Evolutionary conservation across 2,888 invertebrate genomes (phyloP), one percentile per base, ranked within the genome.

Genomic region (Podabrus alpinus): DNA sequence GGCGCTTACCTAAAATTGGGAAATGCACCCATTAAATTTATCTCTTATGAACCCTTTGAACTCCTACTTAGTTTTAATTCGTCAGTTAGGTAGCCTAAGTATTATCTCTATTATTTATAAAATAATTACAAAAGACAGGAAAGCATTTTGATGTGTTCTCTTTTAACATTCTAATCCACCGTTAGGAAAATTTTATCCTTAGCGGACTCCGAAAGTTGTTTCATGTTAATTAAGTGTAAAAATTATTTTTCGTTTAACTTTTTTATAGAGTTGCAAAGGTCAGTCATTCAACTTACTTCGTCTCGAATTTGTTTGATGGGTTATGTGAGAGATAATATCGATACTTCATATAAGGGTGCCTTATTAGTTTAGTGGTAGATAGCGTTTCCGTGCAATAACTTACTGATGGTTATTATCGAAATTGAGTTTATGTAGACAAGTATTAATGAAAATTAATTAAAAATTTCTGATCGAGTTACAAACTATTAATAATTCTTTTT

Each of bases 261-360:
- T 45, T 45, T 45, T 45, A 45, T 45, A 3, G 45, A n/a, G n/a
- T n/a, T 45, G n/a, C 17, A 64, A 64, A 64, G 21, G 62, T 21
- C 62, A 64, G 17, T 64, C 21, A 64, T 13, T 64, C 45, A 64
- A 64, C 62, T 21, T 15, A 59, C 64, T 45, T 62, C 66, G 19
- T 71, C 70, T 24, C 15, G 21, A 61, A 71, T 71, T 64, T 66
- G 70, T 64, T 64, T 71, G 70, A 64, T 64, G 24, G 45, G 70
- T n/a, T 69, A 29, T 25, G 2, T 19, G 29, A 17, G 25, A 71
- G 70, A 71, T 71, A 71, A 17, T 66, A 71, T 71, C 70, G 19
- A 71, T 59, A 64, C 15, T 67, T 67, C 16, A 19, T 59, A 69
- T 59, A n/a, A 66, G 64, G 66, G 70, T 59, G 59, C 62, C 64